Base-by-base conservation (phyloP, 2,113 vertebrate genomes). In the Boleophthalmus pectinirostris region DNA sequence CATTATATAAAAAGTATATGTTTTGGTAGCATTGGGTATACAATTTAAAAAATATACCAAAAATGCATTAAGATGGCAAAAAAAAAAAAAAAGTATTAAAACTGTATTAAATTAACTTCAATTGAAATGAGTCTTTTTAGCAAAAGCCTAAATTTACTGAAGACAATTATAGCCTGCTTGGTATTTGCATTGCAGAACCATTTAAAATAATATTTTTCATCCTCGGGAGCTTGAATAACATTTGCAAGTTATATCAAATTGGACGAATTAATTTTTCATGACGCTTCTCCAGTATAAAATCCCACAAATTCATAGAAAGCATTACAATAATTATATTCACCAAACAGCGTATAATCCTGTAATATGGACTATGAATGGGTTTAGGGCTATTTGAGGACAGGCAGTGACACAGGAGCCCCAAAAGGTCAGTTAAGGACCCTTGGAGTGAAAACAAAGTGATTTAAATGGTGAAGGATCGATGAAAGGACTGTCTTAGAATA, bases 181-280 rank as follows among this genome's bases (percentile, higher is more conserved):
- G 21, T 24, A 21, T 58, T 58, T 24, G 13, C 23, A 60, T 25
- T 16, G 24, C 15, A 61, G 5, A 33, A 18, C 6, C 16, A 15
- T 29, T 33, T 33, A 25, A 61, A 61, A 33, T 33, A 18, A 16
- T 61, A 18, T 18, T 61, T 33, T 33, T 61, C 58, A 29, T 33
- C 24, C 25, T 61, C 15, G 58, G 16, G 16, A 61, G 58, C 58
- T 18, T 18, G 58, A 61, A 61, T 33, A 61, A 9, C 29, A 61
- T 61, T 61, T 61, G 58, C 58, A 61, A 61, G 58, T 61, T 29
- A 61, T 61, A 33, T 61, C 58, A 33, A 61, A 61, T 61, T 61
- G 58, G 58, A 33, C 33, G 24, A 16, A 61, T 61, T 18, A 29
- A 61, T 61, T 61, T 61, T 61, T 61, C 58, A 61, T 61, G 25